A percentile compares a stretch with the other conserved stretches of the same genome.
phyloP scores from a whole-genome alignment of 1,140 invertebrate genomes.

The Bombus cullumanus region DNA sequence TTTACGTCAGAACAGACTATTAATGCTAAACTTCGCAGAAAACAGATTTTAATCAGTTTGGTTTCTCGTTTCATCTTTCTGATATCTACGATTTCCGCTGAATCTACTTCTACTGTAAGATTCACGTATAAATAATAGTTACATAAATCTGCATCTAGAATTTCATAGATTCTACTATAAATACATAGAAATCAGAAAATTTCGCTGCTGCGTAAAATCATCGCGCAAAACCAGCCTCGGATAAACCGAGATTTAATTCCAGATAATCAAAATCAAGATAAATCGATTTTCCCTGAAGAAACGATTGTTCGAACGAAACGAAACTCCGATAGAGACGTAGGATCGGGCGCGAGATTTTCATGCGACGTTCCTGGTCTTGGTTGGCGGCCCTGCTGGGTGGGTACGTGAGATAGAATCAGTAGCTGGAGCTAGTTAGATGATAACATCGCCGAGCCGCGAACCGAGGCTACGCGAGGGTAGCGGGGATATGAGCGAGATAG shows the following conservation, averaged over 20 bases:
- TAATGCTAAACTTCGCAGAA: neutral
- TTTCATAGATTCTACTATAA: neutral
- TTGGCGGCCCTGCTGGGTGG: slow-evolving; percentile 79
- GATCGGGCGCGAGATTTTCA: slow-evolving; percentile 63
- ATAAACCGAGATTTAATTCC: neutral
- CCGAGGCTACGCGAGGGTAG: slow-evolving; percentile 72
- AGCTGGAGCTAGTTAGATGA: slow-evolving; percentile 83
- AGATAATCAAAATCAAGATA: neutral
- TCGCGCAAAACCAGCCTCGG: neutral
- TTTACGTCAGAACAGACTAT: no score
- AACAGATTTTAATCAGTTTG: neutral
- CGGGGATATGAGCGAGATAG: slow-evolving; percentile 46
- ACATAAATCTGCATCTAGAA: neutral
- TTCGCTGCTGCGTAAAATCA: no score
- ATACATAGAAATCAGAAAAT: neutral
- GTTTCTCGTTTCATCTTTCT: no score
- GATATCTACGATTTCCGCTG: no score
- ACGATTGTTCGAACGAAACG: neutral
- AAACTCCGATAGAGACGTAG: slow-evolving; percentile 47
- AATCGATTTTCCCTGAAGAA: neutral
- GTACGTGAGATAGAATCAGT: slow-evolving; percentile 82
- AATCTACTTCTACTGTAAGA: no score
- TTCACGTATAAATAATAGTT: no score
- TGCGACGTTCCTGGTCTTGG: slow-evolving; percentile 74
- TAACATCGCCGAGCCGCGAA: slow-evolving; percentile 80